Conservation (phyloP, 2,797 vertebrate genomes). For the Peromyscus melanophrys region DNA sequence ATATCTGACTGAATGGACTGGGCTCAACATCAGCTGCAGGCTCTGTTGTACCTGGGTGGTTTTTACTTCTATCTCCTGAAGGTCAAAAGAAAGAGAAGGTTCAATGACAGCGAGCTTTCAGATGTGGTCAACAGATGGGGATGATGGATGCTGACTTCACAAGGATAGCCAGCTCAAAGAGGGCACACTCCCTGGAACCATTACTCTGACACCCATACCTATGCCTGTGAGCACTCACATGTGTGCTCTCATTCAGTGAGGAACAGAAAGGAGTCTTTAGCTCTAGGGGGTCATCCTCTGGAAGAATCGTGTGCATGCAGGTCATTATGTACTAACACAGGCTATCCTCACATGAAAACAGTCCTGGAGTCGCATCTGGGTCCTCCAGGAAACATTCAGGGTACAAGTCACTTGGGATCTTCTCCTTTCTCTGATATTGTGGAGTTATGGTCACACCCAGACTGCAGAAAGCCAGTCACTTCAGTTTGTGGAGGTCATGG, state of each 20-base stretch:
- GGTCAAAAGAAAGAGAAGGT: not conserved
- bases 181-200: not conserved
- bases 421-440: not conserved
- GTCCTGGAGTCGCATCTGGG: not conserved
- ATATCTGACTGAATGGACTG: not conserved
- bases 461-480: not conserved
- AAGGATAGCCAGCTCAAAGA: not conserved
- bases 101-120: too few relatives aligned
- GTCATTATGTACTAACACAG: too few relatives aligned
- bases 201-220: not conserved
- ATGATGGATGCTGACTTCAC: not conserved
- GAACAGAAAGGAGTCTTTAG: not conserved
- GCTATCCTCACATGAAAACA: not conserved
- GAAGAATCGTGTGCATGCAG: not conserved
- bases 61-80: not conserved
- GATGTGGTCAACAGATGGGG: not conserved
- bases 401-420: not conserved
- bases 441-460: not conserved
- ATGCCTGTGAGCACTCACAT: not conserved
- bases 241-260: not conserved
- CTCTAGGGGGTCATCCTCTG: not conserved
- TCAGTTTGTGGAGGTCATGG: not conserved
- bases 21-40: not conserved
- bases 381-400: not conserved
- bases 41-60: not conserved